Base-by-base conservation (phyloP, 2,113 vertebrate species). In the Sylvilagus bachmani region DNA sequence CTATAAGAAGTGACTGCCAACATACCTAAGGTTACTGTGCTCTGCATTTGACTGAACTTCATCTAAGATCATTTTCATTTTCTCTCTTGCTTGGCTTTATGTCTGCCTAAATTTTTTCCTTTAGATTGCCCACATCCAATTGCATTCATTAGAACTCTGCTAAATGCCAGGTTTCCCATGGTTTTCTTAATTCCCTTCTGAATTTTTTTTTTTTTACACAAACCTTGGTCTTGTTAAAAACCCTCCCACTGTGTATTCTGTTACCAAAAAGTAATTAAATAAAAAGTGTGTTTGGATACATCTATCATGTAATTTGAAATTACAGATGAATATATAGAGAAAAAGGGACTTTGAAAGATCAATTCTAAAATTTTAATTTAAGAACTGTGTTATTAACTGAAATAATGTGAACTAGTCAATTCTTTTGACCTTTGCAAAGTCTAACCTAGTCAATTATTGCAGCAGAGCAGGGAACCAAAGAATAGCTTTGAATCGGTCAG, bases 251-350 rank as follows among this genome's bases (percentile, higher is more conserved):
- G 98, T 96, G 98, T 98, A 64, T 98, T 97, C 92, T 73, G 92
- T 93, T 97, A 96, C 97, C 98, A 98, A 93, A 98, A 98, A 98
- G 93, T 96, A 98, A 98, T 98, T 98, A 98, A 97, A 98, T 94
- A 98, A 98, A 98, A 98, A 98, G 94, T 98, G 97, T 98, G 0
- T 97, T 97, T 98, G 97, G 97, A 81, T 31, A 98, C 96, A 98
- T 98, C 97, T 98, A 98, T 98, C 98, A 97, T 96, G 97, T 98
- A 98, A 98, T 98, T 98, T 98, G 95, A 98, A 98, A 98, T 98
- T 98, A 96, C 97, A 97, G 97, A 96, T 96, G 96, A 98, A 97
- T 97, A 96, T 95, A 96, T 96, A 98, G 96, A 95, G 83, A 64
- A 94, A 98, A 95, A 96, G 91, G 94, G 86, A 97, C 98, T 98